Base-by-base conservation (phyloP, 2,888 invertebrate species). In the Drosophila rubida region DNA sequence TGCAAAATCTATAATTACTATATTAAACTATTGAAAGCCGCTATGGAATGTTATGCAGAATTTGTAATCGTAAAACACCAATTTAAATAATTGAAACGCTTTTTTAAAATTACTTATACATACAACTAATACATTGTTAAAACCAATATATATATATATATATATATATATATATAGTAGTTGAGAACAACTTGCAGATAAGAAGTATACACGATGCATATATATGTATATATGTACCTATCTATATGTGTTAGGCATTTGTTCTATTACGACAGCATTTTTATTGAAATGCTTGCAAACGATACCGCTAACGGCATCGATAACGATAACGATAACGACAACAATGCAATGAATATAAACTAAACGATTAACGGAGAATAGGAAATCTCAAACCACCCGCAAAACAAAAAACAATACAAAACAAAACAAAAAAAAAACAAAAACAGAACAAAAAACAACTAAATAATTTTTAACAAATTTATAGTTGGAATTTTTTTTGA, bases 271-370 rank as follows among this genome's bases (percentile, higher is more conserved):
- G 37, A 66, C 51, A 55, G 76, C 85, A 81, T 83, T 83, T 83
- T 85, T 83, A 81, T 83, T 87, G 87, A 83, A 81, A 87, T 83
- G 82, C 82, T 83, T 85, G 49, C 69, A 62, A 62, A 53, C 50
- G 41, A 8, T 7, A 50, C 1, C n/a, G 32, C 3, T 32, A 32
- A 32, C 44, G 11, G 25, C 3, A 19, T 2, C 19, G 3, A 19
- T 19, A n/a, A 9, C 30, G 30, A 8, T 30, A 30, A 30, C n/a
- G 32, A 4, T 32, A 32, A 32, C 44, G 11, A 37, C 3, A 19
- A 19, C 19, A 19, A 19, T 19, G 19, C 11, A 11, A 32, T 32
- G 11, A n/a, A 32, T 14, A 30, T 6, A 0, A 23, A 30, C 14
- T 22, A 39, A 65, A 58, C 37, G 19, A 16, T 19, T 2, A 54